A percentile compares a stretch with the other conserved stretches of the same genome.
Evolutionary conservation across 1,140 invertebrate genomes (phyloP).

Genomic region (Brachionus manjavacas): DNA sequence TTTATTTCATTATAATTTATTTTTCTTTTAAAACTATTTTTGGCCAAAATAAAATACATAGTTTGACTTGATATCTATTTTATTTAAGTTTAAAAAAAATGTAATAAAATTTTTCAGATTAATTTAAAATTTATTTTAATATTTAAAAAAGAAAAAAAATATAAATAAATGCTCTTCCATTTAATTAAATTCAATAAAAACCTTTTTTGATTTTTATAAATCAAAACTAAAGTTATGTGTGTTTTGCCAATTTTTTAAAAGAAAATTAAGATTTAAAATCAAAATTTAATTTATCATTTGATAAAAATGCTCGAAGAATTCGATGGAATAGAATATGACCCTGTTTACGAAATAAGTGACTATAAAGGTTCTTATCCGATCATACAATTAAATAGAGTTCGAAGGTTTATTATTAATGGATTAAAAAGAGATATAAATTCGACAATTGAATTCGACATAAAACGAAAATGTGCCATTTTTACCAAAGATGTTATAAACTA

Average conservation of each 20-base stretch:
- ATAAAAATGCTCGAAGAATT: background rate
- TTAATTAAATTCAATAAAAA: too few species aligned
- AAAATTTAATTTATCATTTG: background rate
- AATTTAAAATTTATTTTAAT: too few species aligned
- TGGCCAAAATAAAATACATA: too few species aligned
- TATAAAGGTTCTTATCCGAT: background rate
- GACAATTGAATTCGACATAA: background rate
- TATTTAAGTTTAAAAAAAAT: too few species aligned
- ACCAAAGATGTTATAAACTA: background rate
- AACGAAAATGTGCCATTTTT: constrained; percentile 25
- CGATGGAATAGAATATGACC: background rate
- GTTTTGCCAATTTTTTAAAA: background rate
- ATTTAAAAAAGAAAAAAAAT: too few species aligned
- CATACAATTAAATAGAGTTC: background rate
- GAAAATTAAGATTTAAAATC: background rate
- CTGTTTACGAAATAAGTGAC: background rate
- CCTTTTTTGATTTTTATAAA: too few species aligned
- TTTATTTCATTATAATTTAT: too few species aligned
- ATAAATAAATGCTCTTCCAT: too few species aligned
- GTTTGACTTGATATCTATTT: too few species aligned
- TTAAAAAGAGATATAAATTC: background rate
- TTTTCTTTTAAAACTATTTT: too few species aligned
- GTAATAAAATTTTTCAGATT: too few species aligned
- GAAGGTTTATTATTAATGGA: background rate
- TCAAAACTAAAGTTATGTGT: background rate